Percentiles rank a stretch among this genome's conserved stretches.
phyloP scores from a whole-genome alignment of 2,797 vertebrate genomes.

The Mormyrus proboscirostris region DNA sequence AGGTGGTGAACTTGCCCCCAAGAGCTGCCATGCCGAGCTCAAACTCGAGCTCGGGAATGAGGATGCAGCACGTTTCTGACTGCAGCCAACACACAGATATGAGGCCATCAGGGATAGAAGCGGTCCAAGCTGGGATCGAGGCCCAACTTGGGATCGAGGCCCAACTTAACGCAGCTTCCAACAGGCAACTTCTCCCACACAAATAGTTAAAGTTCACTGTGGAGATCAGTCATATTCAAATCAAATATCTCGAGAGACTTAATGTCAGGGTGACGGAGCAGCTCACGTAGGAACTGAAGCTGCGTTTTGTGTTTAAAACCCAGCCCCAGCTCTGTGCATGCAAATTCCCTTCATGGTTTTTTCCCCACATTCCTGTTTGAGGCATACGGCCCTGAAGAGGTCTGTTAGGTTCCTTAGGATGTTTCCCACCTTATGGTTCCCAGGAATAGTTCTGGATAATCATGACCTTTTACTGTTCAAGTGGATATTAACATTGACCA shows the following conservation, averaged over 20 bases:
- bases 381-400: not conserved
- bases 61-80: constrained; percentile 82
- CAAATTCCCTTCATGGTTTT: not conserved
- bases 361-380: not conserved
- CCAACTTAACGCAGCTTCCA: not conserved
- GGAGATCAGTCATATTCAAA: not conserved
- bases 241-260: not conserved
- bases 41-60: constrained; percentile 89
- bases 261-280: not conserved
- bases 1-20: constrained; percentile 88
- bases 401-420: not conserved
- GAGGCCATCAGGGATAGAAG: not conserved
- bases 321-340: not conserved
- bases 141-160: not conserved
- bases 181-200: not conserved
- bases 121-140: not conserved
- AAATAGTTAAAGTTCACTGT: not conserved
- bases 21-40: constrained; percentile 88
- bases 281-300: not conserved
- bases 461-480: not conserved
- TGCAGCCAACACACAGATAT: constrained; percentile 32
- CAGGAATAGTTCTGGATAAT: not conserved
- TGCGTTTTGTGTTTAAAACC: not conserved
- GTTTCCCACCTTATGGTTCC: not conserved
- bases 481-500: not conserved